Conservation (phyloP, 2,797 vertebrate genomes). For the Alfaro cultratus region DNA sequence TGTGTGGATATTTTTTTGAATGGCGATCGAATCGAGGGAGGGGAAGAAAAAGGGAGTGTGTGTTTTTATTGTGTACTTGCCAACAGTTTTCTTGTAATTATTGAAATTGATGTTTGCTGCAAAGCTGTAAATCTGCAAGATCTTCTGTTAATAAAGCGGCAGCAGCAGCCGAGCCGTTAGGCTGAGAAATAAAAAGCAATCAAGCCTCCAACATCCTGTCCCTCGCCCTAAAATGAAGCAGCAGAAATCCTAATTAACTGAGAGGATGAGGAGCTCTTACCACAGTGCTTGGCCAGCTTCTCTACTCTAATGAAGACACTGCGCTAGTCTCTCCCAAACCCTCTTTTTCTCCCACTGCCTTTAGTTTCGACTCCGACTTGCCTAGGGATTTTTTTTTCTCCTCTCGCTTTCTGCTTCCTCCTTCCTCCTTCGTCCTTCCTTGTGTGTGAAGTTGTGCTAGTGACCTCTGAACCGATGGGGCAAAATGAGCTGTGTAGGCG, state of each 20-base stretch:
- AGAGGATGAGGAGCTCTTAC: conserved; percentile 69
- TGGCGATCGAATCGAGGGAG: conserved; percentile 23
- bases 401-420: conserved; percentile 31
- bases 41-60: neutral
- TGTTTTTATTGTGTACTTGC: conserved; percentile 65
- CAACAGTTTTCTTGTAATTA: conserved; percentile 82
- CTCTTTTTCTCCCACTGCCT: conserved; percentile 25
- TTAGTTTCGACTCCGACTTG: conserved; percentile 50
- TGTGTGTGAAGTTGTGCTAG: conserved; percentile 64
- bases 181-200: conserved; percentile 83
- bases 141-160: conserved; percentile 78
- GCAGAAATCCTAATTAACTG: conserved; percentile 85
- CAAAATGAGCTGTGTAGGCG: conserved; percentile 64
- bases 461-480: conserved; percentile 66
- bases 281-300: conserved; percentile 55
- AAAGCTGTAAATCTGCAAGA: conserved; percentile 78
- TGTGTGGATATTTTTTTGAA: conserved; percentile 3
- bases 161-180: conserved; percentile 71
- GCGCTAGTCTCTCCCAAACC: conserved; percentile 38
- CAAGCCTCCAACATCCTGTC: conserved; percentile 80
- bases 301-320: conserved; percentile 71
- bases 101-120: conserved; percentile 82
- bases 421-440: conserved; percentile 33
- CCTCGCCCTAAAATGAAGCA: conserved; percentile 75
- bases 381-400: conserved; percentile 47